A percentile compares a stretch with the other conserved stretches of the same genome.
phyloP scores from a whole-genome alignment of 2,888 invertebrate species.

The Bhutanitis thaidina region DNA sequence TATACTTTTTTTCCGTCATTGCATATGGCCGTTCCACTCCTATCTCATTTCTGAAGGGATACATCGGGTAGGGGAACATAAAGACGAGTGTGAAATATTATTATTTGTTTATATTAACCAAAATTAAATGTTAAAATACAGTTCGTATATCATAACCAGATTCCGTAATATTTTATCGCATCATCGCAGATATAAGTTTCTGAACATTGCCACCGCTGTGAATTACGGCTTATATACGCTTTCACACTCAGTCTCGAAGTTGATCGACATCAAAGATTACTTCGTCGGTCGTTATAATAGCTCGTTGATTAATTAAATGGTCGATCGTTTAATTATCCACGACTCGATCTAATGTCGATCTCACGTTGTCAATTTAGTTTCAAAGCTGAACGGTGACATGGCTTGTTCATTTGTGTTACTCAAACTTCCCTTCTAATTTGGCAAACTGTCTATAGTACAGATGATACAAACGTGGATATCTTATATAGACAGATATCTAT shows the following conservation, averaged over 20 bases:
- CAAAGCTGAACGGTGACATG: background rate
- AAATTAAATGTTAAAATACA: too few relatives aligned
- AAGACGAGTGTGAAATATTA: too few relatives aligned
- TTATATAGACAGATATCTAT: too few relatives aligned
- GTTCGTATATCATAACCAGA: too few relatives aligned
- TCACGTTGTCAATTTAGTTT: constrained; percentile 14
- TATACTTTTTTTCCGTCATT: too few relatives aligned
- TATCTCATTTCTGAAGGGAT: too few relatives aligned
- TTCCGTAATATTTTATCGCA: too few relatives aligned
- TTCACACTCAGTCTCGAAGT: background rate
- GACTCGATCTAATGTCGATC: constrained; percentile 25
- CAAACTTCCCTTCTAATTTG: constrained; percentile 1
- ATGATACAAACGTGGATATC: background rate
- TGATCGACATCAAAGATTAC: constrained; percentile 15
- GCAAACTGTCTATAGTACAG: background rate
- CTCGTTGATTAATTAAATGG: constrained; percentile 27
- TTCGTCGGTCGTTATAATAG: constrained; percentile 24
- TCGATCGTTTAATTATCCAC: constrained; percentile 25
- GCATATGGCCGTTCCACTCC: too few relatives aligned
- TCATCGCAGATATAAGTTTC: background rate
- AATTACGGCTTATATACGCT: background rate
- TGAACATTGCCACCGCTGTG: background rate
- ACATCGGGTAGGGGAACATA: too few relatives aligned
- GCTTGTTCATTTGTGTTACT: constrained; percentile 1
- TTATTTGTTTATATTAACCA: too few relatives aligned